A percentile compares a stretch with the other conserved stretches of the same genome.
These are phyloP conservation scores for Hyles lineata DNA, from an alignment of 2,888 invertebrate species.

Conservation along the genomic window DNA sequence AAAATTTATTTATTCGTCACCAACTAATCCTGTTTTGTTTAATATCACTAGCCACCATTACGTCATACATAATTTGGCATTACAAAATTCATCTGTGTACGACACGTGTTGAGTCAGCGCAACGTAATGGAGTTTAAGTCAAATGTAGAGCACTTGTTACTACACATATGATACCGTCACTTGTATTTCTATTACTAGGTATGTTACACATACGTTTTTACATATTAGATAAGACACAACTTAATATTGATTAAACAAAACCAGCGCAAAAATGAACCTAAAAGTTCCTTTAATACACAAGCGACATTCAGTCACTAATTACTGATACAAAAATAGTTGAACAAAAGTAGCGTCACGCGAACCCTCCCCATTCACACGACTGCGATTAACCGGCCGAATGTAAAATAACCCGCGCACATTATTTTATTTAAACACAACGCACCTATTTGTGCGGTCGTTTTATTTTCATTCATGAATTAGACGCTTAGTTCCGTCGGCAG, in stretches of 20 bases:
- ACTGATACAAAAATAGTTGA: constrained; percentile 25
- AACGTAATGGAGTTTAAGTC: neutral
- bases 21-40: too few relatives aligned
- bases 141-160: too few relatives aligned
- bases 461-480: constrained; percentile 76
- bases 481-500: constrained; percentile 59
- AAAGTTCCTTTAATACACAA: constrained; percentile 7
- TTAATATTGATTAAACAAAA: neutral
- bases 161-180: neutral
- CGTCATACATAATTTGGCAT: neutral
- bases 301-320: constrained; percentile 32
- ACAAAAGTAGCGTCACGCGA: constrained; percentile 17
- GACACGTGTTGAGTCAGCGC: neutral
- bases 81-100: neutral
- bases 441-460: constrained; percentile 59
- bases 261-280: neutral
- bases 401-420: constrained; percentile 53
- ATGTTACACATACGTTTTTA: neutral
- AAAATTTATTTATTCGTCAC: too few relatives aligned
- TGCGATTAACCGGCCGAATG: constrained; percentile 55
- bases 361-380: constrained; percentile 30
- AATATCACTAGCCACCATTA: too few relatives aligned
- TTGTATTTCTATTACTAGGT: neutral
- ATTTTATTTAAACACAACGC: constrained; percentile 61
- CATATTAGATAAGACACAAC: neutral